Conservation (phyloP, 2,113 vertebrate genomes). For the Zosterops pallidus region DNA sequence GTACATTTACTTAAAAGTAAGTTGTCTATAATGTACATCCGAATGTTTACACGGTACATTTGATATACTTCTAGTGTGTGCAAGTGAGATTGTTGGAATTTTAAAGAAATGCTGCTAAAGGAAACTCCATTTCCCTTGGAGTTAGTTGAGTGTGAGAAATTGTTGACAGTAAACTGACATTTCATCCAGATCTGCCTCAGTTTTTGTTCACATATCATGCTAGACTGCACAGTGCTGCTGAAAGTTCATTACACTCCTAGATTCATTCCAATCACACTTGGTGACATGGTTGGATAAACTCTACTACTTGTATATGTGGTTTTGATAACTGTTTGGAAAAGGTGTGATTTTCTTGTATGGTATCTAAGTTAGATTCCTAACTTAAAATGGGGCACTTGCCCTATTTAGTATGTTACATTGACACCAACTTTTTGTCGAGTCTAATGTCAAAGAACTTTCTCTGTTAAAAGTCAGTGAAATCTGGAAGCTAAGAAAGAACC, state of each 20-base stretch:
- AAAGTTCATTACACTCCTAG: background rate
- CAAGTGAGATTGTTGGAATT: background rate
- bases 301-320: background rate
- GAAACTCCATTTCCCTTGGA: background rate
- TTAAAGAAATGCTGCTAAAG: background rate
- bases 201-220: background rate
- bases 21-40: background rate
- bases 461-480: background rate
- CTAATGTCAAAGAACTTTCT: background rate
- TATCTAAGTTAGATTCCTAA: background rate
- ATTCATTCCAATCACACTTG: background rate
- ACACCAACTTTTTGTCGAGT: background rate
- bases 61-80: background rate
- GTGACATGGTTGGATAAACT: background rate
- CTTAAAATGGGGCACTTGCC: background rate
- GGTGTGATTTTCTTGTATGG: background rate
- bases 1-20: background rate
- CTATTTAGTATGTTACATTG: background rate
- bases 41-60: background rate
- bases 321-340: background rate
- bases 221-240: background rate
- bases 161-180: background rate
- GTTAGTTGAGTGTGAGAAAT: background rate
- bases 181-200: background rate
- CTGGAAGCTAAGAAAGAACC: background rate